Base-by-base conservation (phyloP, 2,797 vertebrate species). In the Erithacus rubecula region DNA sequence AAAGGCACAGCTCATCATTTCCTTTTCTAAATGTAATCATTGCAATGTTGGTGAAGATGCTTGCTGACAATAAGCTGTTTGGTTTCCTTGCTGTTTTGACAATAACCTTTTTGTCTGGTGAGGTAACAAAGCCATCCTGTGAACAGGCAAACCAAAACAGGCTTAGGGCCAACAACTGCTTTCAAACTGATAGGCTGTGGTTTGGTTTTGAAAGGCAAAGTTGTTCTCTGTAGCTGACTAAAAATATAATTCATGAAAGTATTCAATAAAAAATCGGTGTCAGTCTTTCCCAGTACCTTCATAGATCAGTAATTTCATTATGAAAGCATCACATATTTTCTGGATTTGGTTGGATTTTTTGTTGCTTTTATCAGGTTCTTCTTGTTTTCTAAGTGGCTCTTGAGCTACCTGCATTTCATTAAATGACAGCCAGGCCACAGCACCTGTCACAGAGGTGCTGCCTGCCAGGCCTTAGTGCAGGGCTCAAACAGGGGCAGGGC, bases 71-170 rank as follows among this genome's bases (percentile, higher is more conserved):
- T 20, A 56, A 71, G 56, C 58, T 68, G 16, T 63, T 92, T 91
- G 77, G 60, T 93, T 96, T 89, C 77, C 89, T 90, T 69, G 89
- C 78, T 88, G 55, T 87, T 71, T 89, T 11, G 3, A 71, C 22
- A 34, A 67, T 87, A 72, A 83, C 62, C 55, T 89, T 93, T 90
- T 75, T 90, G 58, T 81, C 80, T 76, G 55, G 46, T 92, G 60
- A 34, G 1, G 0, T 76, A 86, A 93, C 22, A 52, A 93, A 95
- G 55, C 70, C 75, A 39, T 51, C 60, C 86, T 89, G 39, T 88
- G 84, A 90, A 71, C 49, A 85, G 56, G 59, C 69, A 83, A 91
- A 79, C 75, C 82, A 78, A 47, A 76, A 49, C 53, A 93, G 94
- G 70, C 74, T 46, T 83, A 18, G 37, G 55, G 62, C 74, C 74